Percentiles rank a stretch among this genome's conserved stretches.
Evolutionary conservation across 2,888 invertebrate species (phyloP).

Genomic region (Pherbina coryleti): DNA sequence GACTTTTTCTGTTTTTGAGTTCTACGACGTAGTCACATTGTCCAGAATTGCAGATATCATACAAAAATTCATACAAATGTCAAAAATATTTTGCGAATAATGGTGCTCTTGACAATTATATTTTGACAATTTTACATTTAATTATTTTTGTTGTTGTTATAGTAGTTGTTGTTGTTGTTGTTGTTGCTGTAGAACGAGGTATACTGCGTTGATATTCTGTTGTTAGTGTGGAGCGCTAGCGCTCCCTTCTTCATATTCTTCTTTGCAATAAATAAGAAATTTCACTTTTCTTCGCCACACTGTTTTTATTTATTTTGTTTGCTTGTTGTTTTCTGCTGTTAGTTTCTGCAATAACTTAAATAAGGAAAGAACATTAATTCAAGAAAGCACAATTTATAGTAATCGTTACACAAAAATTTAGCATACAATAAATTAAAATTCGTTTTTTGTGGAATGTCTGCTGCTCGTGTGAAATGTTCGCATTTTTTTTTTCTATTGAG

Average conservation of each 20-base stretch:
- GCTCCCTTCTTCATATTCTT: slow-evolving; percentile 23
- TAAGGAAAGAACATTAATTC: no score
- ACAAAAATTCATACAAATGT: slow-evolving; percentile 18
- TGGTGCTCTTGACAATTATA: not conserved
- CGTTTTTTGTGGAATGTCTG: not conserved
- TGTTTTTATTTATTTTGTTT: not conserved
- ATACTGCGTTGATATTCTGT: slow-evolving; percentile 30
- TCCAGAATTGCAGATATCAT: not conserved
- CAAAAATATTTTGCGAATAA: slow-evolving; percentile 11
- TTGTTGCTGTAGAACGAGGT: slow-evolving; percentile 29
- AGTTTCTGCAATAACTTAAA: not conserved
- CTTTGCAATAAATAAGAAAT: not conserved
- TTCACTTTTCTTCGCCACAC: not conserved
- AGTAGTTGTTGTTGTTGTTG: not conserved
- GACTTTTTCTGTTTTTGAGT: not conserved
- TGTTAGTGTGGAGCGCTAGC: slow-evolving; percentile 31
- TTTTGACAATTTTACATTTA: slow-evolving; percentile 14
- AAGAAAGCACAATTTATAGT: no score
- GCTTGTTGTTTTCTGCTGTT: not conserved
- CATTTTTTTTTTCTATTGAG: not conserved
- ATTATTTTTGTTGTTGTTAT: not conserved
- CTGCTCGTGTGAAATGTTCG: not conserved
- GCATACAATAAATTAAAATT: no score
- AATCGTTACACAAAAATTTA: no score
- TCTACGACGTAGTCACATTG: slow-evolving; percentile 11